These are phyloP conservation scores for Drosophila tsacasi DNA, from an alignment of 1,140 invertebrate genomes.

Conservation along the genomic window DNA sequence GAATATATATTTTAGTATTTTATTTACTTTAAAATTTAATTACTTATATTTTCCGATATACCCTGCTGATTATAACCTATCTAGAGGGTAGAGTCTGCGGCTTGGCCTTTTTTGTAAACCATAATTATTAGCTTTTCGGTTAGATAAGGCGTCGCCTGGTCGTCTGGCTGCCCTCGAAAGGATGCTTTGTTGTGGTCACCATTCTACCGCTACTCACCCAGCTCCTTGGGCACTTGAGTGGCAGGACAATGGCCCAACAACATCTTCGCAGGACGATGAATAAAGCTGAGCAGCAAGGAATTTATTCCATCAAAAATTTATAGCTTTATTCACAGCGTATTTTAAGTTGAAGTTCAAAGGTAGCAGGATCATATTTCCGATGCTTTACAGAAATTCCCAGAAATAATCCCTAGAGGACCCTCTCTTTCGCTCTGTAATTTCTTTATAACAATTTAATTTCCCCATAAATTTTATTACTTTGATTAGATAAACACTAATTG, in stretches of 20 bases:
- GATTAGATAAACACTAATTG: conserved; percentile 30
- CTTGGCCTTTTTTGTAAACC: conserved; percentile 25
- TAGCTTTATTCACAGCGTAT: not conserved
- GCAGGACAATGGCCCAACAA: conserved; percentile 27
- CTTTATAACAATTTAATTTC: not conserved
- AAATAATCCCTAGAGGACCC: not conserved
- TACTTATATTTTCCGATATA: not conserved
- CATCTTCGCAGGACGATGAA: conserved; percentile 1
- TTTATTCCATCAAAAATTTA: conserved; percentile 10
- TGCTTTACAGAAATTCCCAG: conserved; percentile 10
- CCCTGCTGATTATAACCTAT: not conserved
- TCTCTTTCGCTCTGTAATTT: not conserved
- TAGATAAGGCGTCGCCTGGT: conserved; percentile 45
- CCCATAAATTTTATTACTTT: conserved; percentile 10
- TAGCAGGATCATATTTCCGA: not conserved
- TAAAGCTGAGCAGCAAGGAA: not conserved
- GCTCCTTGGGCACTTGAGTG: conserved; percentile 1
- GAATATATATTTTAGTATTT: not conserved
- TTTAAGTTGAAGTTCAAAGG: not conserved
- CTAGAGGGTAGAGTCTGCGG: conserved; percentile 23
- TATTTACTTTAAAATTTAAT: too few relatives aligned
- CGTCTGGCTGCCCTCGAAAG: conserved; percentile 33
- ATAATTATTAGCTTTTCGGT: conserved; percentile 65
- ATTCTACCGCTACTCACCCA: not conserved
- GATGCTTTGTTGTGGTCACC: conserved; percentile 60